phyloP scores from a whole-genome alignment of 30 jellyfish, hydroid and myxozoan genomes.

The Sanderia malayensis region DNA sequence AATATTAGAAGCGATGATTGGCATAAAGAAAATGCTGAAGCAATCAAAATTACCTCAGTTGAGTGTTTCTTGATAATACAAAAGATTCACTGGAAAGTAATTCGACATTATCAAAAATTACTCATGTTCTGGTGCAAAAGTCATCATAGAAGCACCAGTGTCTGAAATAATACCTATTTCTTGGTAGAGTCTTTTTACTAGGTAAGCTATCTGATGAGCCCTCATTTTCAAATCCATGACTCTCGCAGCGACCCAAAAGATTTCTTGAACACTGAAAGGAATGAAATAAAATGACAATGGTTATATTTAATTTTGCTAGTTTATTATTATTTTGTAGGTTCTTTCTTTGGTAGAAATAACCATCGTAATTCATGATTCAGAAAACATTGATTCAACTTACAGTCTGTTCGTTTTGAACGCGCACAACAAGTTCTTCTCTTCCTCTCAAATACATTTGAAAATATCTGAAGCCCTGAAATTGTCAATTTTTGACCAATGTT shows the following conservation, averaged over 20 bases:
- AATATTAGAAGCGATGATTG: too few species aligned
- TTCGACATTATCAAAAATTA: not conserved
- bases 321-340: too few species aligned
- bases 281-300: not conserved
- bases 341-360: too few species aligned
- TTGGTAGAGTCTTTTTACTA: constrained; percentile 20
- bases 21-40: too few species aligned
- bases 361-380: too few species aligned
- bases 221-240: constrained; percentile 47
- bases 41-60: constrained; percentile 49
- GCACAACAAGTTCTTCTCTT: constrained; percentile 75
- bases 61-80: constrained; percentile 80
- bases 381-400: too few species aligned
- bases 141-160: not conserved
- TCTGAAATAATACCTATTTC: constrained; percentile 25
- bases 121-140: not conserved
- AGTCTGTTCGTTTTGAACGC: constrained; percentile 78
- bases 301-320: not conserved
- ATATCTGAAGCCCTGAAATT: constrained; percentile 77
- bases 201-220: constrained; percentile 50
- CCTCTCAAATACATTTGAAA: constrained; percentile 83
- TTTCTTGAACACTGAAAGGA: constrained; percentile 31
- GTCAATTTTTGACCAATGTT: too few species aligned
- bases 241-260: constrained; percentile 39
- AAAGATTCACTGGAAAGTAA: constrained; percentile 69